Evolutionary conservation across 1,140 invertebrate genomes (phyloP).

Genomic region (Medauroidea extradentata): DNA sequence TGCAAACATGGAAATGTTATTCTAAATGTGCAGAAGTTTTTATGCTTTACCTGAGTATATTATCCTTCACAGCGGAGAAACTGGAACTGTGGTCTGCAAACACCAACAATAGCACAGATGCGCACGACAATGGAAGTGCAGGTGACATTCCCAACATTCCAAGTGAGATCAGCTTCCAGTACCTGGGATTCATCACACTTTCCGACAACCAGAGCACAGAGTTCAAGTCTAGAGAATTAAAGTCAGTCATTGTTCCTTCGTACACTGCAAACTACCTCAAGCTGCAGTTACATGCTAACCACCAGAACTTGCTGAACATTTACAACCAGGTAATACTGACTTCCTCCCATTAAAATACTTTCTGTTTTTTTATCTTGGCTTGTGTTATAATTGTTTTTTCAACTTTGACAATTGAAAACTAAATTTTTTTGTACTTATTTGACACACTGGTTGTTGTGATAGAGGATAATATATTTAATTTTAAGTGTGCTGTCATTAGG

Average conservation of each 20-base stretch:
- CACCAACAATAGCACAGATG: constrained; percentile 31
- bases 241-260: constrained; percentile 74
- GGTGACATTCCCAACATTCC: constrained; percentile 37
- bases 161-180: constrained; percentile 55
- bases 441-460: too few relatives aligned
- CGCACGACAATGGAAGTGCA: constrained; percentile 42
- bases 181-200: constrained; percentile 74
- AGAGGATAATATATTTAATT: too few relatives aligned
- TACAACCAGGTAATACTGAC: constrained; percentile 84
- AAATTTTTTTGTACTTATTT: background rate
- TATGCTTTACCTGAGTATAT: too few relatives aligned
- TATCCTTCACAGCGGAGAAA: constrained; percentile 48
- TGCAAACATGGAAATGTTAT: too few relatives aligned
- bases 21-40: too few relatives aligned
- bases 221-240: constrained; percentile 80
- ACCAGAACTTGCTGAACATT: constrained; percentile 66
- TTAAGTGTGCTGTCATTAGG: too few relatives aligned
- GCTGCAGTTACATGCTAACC: constrained; percentile 76
- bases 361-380: too few relatives aligned
- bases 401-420: background rate
- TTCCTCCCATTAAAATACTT: background rate
- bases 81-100: constrained; percentile 55
- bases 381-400: background rate
- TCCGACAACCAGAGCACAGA: constrained; percentile 76
- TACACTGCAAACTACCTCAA: constrained; percentile 79